Evolutionary conservation across 1,140 invertebrate genomes (phyloP), one percentile per base, ranked within the genome.

Genomic region (Drosophila santomea): DNA sequence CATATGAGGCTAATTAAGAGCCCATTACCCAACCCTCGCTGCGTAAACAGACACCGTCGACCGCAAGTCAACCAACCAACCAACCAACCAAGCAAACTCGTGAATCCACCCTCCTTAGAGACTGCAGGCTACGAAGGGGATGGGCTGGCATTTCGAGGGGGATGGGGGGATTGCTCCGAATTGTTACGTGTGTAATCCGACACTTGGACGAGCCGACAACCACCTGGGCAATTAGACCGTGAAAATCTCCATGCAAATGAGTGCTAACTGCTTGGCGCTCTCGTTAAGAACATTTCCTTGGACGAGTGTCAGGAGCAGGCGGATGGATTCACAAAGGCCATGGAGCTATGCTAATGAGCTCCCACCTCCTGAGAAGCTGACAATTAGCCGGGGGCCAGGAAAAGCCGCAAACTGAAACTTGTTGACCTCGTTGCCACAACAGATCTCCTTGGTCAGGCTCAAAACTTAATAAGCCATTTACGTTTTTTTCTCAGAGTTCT

Each of bases 1-100:
- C 73, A 71, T 71, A 88, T 89, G 76, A 84, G 84, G 76, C 83
- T 88, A 89, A 88, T 88, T 88, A 89, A 88, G 84, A 88, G 83
- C 57, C 84, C 83, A 88, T 88, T 88, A 88, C 83, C 39, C 83
- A 83, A 61, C 66, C 81, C 68, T 41, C 35, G 7, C 51, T 23
- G 50, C 32, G 83, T 88, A 89, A 88, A 77, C 55, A 88, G 83
- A 88, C 86, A 89, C 45, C 56, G 57, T 17, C 74, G 82, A 89
- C 83, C 83, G 73, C 83, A 88, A 82, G 78, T 86, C 54, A 81
- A 63, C 14, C 38, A 59, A 78, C 10, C 10, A 63, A 52, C 14
- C 38, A 60, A 78, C 10, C 10, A 63, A 52, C 14, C 38, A 60
- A 78, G 7, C 10, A 63, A 52, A 55, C 64, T n/a, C 3, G 14